Conservation (phyloP, 30 jellyfish, hydroid and myxozoan species). For the Chrysaora quinquecirrha region DNA sequence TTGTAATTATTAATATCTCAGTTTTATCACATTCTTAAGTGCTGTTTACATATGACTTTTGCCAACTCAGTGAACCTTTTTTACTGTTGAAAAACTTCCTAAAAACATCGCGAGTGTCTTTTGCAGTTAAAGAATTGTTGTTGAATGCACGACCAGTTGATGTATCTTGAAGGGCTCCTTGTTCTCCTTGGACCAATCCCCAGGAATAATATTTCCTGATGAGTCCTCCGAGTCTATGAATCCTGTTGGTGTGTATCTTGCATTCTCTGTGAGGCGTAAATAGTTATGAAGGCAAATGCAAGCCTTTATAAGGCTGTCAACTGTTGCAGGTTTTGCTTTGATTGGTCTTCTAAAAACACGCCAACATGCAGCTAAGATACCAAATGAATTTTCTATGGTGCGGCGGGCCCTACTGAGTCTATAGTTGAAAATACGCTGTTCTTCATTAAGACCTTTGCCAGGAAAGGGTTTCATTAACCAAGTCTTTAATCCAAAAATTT, state of each 20-base stretch:
- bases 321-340: conserved; percentile 56
- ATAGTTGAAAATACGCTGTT: conserved; percentile 46
- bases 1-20: too few species aligned
- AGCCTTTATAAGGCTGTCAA: conserved; percentile 61
- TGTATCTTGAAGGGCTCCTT: not conserved
- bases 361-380: conserved; percentile 68
- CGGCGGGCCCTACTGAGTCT: conserved; percentile 50
- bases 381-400: conserved; percentile 72
- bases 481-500: conserved; percentile 45
- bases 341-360: conserved; percentile 72
- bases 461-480: conserved; percentile 75
- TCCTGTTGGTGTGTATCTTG: conserved; percentile 57
- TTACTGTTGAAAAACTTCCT: conserved; percentile 31
- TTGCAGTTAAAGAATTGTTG: not conserved
- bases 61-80: conserved; percentile 64
- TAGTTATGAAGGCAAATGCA: conserved; percentile 74
- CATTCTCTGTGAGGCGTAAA: conserved; percentile 71
- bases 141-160: not conserved
- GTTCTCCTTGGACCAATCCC: conserved; percentile 45
- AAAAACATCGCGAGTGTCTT: not conserved
- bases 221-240: conserved; percentile 49
- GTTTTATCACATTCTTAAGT: not conserved
- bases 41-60: conserved; percentile 29
- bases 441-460: conserved; percentile 39
- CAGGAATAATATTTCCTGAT: conserved; percentile 11